Conservation (phyloP, 2,888 invertebrate species). For the Andrena bicolor region DNA sequence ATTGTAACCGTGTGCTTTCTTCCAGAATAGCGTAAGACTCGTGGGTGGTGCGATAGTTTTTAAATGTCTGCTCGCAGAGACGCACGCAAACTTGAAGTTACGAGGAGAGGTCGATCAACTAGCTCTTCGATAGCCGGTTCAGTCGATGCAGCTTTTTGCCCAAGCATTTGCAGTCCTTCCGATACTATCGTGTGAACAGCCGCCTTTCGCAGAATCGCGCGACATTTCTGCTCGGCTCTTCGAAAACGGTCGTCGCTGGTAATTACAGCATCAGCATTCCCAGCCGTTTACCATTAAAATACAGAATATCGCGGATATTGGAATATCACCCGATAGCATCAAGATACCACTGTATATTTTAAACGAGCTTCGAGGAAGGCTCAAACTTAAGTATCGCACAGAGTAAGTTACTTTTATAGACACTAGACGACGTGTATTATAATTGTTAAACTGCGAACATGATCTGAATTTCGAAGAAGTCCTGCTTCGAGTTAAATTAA, state of each 20-base stretch:
- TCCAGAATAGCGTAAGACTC: neutral
- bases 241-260: neutral
- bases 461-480: neutral
- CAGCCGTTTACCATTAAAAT: neutral
- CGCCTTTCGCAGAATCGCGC: slow-evolving; percentile 53
- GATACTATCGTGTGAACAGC: slow-evolving; percentile 63
- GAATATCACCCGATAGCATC: neutral
- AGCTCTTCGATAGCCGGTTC: slow-evolving; percentile 73
- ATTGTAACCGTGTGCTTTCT: neutral
- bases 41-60: slow-evolving; percentile 1
- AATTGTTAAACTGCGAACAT: neutral
- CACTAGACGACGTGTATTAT: neutral
- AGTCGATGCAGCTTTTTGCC: slow-evolving; percentile 70
- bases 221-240: slow-evolving; percentile 41
- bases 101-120: slow-evolving; percentile 69
- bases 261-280: slow-evolving; percentile 1
- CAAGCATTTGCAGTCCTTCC: slow-evolving; percentile 56
- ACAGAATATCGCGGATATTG: neutral
- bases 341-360: too few species aligned
- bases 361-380: neutral
- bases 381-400: neutral
- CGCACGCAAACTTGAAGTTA: slow-evolving; percentile 49
- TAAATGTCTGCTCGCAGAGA: slow-evolving; percentile 18
- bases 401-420: neutral
- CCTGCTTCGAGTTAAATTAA: neutral